Evolutionary conservation across 2,888 invertebrate genomes (phyloP).

Genomic region (Galerucella pusilla): DNA sequence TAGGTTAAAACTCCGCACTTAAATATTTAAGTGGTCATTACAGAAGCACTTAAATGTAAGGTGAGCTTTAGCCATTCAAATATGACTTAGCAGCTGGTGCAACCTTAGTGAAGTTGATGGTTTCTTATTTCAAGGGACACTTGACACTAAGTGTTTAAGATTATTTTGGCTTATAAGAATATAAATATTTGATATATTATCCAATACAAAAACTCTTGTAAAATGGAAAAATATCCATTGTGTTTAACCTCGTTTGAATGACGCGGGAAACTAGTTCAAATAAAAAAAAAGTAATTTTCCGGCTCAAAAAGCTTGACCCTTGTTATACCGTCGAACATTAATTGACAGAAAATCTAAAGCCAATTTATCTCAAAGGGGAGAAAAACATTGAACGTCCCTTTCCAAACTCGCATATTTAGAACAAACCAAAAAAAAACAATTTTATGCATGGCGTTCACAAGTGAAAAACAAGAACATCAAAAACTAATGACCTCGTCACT

Average conservation of each 20-base stretch:
- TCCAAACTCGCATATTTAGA: neutral
- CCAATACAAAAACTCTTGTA: too few species aligned
- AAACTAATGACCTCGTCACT: neutral
- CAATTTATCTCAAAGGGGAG: neutral
- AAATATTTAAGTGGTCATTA: too few species aligned
- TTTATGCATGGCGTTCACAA: constrained; percentile 14
- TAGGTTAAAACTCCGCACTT: too few species aligned
- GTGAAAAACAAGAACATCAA: constrained; percentile 21
- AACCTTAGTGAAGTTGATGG: too few species aligned
- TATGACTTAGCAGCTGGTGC: too few species aligned
- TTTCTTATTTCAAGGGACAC: too few species aligned
- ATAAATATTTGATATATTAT: too few species aligned
- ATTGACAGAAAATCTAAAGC: neutral
- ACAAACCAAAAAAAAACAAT: neutral
- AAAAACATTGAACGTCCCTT: neutral
- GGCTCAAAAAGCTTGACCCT: neutral
- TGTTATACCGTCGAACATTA: neutral
- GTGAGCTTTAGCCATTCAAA: too few species aligned
- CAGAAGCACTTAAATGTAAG: too few species aligned
- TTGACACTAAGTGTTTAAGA: too few species aligned
- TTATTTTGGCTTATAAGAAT: too few species aligned
- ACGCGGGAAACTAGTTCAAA: neutral
- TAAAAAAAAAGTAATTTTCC: neutral
- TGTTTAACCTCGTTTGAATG: neutral
- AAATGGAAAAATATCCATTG: neutral